Percentiles rank a stretch among this genome's conserved stretches.
phyloP scores from a whole-genome alignment of 2,113 vertebrate genomes.

The Caracal caracal region DNA sequence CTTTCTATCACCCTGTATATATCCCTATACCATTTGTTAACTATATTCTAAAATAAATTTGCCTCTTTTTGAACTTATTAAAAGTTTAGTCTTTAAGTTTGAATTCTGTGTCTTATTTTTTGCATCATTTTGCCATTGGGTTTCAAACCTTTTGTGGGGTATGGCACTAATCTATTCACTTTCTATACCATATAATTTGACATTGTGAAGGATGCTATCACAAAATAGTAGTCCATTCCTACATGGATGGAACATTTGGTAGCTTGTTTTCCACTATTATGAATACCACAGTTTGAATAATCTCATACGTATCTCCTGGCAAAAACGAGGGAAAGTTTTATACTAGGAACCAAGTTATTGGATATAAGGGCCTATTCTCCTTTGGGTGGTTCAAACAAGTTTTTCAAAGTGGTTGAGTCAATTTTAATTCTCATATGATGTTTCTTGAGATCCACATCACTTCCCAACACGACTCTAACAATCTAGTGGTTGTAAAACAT shows the following conservation, averaged over 20 bases:
- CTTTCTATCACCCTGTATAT: not conserved
- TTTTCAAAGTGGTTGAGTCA: not conserved
- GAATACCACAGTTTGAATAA: not conserved
- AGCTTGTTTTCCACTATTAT: not conserved
- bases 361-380: not conserved
- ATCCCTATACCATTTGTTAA: not conserved
- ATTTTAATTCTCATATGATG: not conserved
- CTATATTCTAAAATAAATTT: not conserved
- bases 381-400: not conserved
- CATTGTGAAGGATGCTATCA: not conserved
- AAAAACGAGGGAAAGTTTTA: not conserved
- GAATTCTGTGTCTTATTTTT: not conserved
- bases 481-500: not conserved
- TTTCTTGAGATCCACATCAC: not conserved
- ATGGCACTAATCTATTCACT: not conserved
- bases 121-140: not conserved
- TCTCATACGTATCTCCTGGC: not conserved
- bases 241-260: not conserved
- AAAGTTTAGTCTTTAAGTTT: not conserved
- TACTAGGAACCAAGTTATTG: not conserved
- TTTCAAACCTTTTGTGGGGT: not conserved
- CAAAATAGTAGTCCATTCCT: not conserved
- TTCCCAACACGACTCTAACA: not conserved
- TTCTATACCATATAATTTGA: not conserved
- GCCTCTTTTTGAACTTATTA: not conserved